These are phyloP conservation scores for Drosophila antonietae DNA, from an alignment of 2,888 invertebrate species.

Conservation along the genomic window DNA sequence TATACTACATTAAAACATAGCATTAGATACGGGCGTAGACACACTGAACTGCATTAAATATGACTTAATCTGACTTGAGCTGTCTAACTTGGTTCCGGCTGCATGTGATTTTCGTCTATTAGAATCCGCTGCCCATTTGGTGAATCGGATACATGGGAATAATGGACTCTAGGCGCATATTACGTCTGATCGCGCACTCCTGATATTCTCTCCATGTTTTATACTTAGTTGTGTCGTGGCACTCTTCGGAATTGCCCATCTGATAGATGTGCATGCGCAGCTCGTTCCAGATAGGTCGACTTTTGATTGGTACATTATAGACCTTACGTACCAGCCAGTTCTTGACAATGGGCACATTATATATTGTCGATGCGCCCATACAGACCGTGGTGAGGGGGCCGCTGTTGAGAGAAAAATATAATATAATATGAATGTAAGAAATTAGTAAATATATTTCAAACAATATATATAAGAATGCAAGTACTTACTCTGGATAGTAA, in stretches of 20 bases:
- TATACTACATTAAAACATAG: neutral
- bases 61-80: neutral
- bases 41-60: neutral
- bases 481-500: slow-evolving; percentile 16
- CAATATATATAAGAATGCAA: too few species aligned
- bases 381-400: slow-evolving; percentile 9
- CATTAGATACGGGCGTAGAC: neutral
- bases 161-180: slow-evolving; percentile 22
- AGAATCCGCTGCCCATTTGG: slow-evolving; percentile 18
- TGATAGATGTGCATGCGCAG: slow-evolving; percentile 10
- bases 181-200: slow-evolving; percentile 15
- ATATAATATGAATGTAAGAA: too few species aligned
- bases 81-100: neutral
- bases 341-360: slow-evolving; percentile 6
- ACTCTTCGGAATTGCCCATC: slow-evolving; percentile 14
- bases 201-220: neutral
- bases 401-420: neutral
- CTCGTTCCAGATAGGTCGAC: slow-evolving; percentile 17
- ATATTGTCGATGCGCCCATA: neutral
- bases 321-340: slow-evolving; percentile 11
- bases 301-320: neutral
- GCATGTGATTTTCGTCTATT: neutral
- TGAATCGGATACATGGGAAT: slow-evolving; percentile 26
- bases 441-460: too few species aligned
- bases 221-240: neutral